These are phyloP conservation scores for Luffia ferchaultella DNA, from an alignment of 2,888 invertebrate genomes.

Conservation along the genomic window DNA sequence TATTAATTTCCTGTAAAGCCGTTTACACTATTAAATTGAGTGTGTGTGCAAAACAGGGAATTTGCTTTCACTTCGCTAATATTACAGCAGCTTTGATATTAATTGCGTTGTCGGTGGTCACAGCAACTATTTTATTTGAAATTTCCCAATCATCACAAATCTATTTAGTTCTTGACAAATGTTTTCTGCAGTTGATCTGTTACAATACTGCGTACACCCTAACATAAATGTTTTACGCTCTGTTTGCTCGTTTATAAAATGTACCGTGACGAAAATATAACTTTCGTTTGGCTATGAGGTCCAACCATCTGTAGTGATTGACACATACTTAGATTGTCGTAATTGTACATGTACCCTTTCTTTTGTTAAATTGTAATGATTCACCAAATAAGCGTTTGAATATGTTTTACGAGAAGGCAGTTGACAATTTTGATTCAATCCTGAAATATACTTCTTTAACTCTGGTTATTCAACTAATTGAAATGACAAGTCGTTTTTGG, in stretches of 20 bases:
- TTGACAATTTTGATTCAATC: neutral
- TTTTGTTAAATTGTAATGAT: slow-evolving; percentile 3
- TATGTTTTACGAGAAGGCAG: slow-evolving; percentile 4
- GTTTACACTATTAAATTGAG: too few relatives aligned
- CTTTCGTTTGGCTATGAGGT: slow-evolving; percentile 8
- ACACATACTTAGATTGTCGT: slow-evolving; percentile 3
- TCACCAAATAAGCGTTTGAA: slow-evolving; percentile 1
- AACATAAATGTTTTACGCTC: slow-evolving; percentile 1
- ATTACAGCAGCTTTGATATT: slow-evolving; percentile 17
- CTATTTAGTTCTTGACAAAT: neutral
- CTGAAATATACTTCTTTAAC: neutral
- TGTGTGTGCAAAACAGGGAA: slow-evolving; percentile 18
- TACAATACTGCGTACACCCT: slow-evolving; percentile 2
- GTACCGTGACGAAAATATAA: slow-evolving; percentile 21
- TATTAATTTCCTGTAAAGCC: slow-evolving; percentile 1
- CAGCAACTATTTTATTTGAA: neutral
- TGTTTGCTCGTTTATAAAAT: slow-evolving; percentile 16
- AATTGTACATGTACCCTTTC: slow-evolving; percentile 1
- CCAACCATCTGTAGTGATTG: slow-evolving; percentile 7
- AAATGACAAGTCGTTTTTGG: slow-evolving; percentile 10
- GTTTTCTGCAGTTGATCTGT: slow-evolving; percentile 7
- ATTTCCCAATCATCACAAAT: neutral
- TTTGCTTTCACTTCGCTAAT: slow-evolving; percentile 13
- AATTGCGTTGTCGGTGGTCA: slow-evolving; percentile 14
- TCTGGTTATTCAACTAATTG: slow-evolving; percentile 1